phyloP scores from a whole-genome alignment of 2,113 vertebrate genomes.

The Okapia johnstoni region DNA sequence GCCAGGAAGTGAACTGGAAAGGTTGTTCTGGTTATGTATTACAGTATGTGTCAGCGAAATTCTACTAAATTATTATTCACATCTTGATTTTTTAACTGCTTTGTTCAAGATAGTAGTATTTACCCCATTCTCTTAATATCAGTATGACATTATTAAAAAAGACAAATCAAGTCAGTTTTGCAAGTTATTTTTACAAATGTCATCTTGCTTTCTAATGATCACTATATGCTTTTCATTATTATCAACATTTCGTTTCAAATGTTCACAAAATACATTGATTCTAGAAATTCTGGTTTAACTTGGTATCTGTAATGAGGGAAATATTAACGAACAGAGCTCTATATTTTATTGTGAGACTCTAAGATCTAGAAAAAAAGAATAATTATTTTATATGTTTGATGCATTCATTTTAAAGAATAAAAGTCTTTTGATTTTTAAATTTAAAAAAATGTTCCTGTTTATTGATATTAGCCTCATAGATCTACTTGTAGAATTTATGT shows the following conservation, averaged over 20 bases:
- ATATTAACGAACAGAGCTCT: background rate
- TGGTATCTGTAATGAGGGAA: background rate
- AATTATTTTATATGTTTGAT: background rate
- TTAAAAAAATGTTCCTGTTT: background rate
- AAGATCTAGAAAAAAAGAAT: background rate
- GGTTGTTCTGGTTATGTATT: background rate
- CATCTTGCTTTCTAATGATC: background rate
- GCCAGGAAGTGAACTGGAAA: background rate
- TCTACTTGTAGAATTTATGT: background rate
- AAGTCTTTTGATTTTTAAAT: background rate
- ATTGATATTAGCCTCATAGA: constrained; percentile 7
- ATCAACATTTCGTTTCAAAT: constrained; percentile 29
- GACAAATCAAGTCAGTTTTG: constrained; percentile 8
- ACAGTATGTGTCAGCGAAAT: background rate
- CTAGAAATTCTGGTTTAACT: background rate
- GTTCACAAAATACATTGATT: background rate
- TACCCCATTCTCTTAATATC: constrained; percentile 14
- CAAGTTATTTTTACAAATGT: constrained; percentile 9
- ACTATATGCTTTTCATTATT: background rate
- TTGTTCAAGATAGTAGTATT: background rate
- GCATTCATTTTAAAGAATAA: background rate
- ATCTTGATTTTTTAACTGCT: background rate
- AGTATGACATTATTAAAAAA: constrained; percentile 31
- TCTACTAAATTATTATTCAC: constrained; percentile 1
- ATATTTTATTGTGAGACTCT: background rate